Conservation (phyloP, 2,797 vertebrate genomes). For the Myoxocephalus aenaeus region DNA sequence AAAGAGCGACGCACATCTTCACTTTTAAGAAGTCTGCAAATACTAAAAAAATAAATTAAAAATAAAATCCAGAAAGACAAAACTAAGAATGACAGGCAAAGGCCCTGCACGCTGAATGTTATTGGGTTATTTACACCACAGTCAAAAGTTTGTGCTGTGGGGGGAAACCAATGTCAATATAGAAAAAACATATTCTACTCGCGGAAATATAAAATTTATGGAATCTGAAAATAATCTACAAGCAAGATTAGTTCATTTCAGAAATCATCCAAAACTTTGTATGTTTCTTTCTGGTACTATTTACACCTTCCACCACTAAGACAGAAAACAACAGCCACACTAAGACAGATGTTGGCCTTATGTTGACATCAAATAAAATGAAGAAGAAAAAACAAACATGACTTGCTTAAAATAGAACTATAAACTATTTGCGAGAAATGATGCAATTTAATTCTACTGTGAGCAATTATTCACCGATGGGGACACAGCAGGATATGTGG, state of each 20-base stretch:
- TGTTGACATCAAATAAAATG: conserved; percentile 4
- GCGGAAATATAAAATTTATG: not conserved
- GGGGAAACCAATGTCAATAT: not conserved
- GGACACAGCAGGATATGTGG: conserved; percentile 53
- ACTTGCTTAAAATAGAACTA: conserved; percentile 38
- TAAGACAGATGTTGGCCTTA: conserved; percentile 9
- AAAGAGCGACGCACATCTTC: not conserved
- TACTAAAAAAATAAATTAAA: not conserved
- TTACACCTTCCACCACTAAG: conserved; percentile 43
- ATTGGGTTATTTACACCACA: conserved; percentile 52
- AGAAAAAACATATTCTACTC: not conserved
- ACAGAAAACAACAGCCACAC: not conserved
- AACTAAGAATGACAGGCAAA: not conserved
- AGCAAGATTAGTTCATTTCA: not conserved
- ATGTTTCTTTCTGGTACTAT: conserved; percentile 1
- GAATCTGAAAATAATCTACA: not conserved
- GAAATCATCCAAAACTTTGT: not conserved
- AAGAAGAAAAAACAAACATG: conserved; percentile 10
- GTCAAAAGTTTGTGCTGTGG: not conserved
- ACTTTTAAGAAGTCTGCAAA: conserved; percentile 6
- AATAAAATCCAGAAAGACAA: not conserved
- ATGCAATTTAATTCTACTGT: conserved; percentile 56
- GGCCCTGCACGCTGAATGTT: not conserved
- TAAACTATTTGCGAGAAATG: conserved; percentile 46
- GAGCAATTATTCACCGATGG: conserved; percentile 61